Base-by-base conservation (phyloP, 2,888 invertebrate genomes). In the Nowickia ferox region DNA sequence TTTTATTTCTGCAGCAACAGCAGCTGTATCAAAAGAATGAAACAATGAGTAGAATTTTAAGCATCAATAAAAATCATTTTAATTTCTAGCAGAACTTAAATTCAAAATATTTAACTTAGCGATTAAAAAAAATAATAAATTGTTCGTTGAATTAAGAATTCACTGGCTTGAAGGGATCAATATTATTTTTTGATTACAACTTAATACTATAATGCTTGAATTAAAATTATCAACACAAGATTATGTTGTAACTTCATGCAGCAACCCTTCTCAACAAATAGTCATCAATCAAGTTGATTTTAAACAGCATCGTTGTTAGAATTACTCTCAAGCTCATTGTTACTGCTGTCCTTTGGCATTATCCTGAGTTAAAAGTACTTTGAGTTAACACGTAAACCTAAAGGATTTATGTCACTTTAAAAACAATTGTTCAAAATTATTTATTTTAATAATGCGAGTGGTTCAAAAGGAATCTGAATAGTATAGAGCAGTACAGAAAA, bases 361-460 rank as follows among this genome's bases (percentile, higher is more conserved):
- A 77, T 72, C 46, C 68, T 57, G 15, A 15, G 19, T 11, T 9
- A 44, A 59, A 46, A 46, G 30, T 44, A 46, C 61, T 22, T 55
- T 42, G 22, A 72, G 48, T 48, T 42, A 22, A 74, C 11, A 66
- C 30, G 48, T 59, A 81, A 66, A 57, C 66, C 59, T 81, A 30
- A 74, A 66, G 80, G 80, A 74, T 74, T 80, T 74, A 74, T 80
- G 66, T 66, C 74, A 74, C 80, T 74, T 40, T 80, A 48, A 80
- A 72, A 74, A 74, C 74, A 74, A 81, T 81, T 81, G 57, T 42
- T 48, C 66, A 17, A 48, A 81, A 66, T 74, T 74, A 74, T 80
- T 74, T 65, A 57, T 74, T 65, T 72, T 44, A 48, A 57, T 59
- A 74, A 74, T 42, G 38, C 3, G 11, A 57, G 19, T 10, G 42